Evolutionary conservation across 1,140 invertebrate species (phyloP).

Genomic region (Diachasmimorpha longicaudata): DNA sequence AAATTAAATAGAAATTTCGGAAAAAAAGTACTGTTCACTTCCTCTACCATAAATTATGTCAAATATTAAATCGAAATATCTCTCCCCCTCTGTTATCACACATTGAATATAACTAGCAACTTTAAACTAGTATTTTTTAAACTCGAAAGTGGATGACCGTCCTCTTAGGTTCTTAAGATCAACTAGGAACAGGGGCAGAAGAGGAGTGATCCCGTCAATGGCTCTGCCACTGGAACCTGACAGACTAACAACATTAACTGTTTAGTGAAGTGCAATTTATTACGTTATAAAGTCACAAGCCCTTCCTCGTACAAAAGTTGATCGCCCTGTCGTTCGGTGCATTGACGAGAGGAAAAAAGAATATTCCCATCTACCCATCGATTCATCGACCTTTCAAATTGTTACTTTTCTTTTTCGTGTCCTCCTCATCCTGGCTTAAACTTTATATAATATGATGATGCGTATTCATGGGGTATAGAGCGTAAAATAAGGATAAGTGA

Average conservation of each 20-base stretch:
- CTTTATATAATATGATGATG: not conserved
- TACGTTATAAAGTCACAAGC: slow-evolving; percentile 41
- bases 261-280: slow-evolving; percentile 52
- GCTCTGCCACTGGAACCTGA: slow-evolving; percentile 14
- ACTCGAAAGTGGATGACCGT: no score
- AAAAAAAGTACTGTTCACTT: no score
- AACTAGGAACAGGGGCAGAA: no score
- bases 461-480: not conserved
- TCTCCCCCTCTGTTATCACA: no score
- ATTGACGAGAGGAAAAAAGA: not conserved
- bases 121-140: no score
- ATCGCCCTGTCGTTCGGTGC: slow-evolving; percentile 20
- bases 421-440: not conserved
- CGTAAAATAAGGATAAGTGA: slow-evolving; percentile 1
- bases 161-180: no score
- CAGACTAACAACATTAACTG: slow-evolving; percentile 49
- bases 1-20: not conserved
- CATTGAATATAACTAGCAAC: no score
- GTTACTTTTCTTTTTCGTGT: no score
- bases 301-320: slow-evolving; percentile 13
- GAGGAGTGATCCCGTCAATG: slow-evolving; percentile 22
- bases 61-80: no score
- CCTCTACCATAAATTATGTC: no score
- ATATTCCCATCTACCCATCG: no score
- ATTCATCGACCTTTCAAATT: no score